These are phyloP conservation scores for Pycnonotus jocosus DNA, from an alignment of 2,113 vertebrate species.

Conservation along the genomic window DNA sequence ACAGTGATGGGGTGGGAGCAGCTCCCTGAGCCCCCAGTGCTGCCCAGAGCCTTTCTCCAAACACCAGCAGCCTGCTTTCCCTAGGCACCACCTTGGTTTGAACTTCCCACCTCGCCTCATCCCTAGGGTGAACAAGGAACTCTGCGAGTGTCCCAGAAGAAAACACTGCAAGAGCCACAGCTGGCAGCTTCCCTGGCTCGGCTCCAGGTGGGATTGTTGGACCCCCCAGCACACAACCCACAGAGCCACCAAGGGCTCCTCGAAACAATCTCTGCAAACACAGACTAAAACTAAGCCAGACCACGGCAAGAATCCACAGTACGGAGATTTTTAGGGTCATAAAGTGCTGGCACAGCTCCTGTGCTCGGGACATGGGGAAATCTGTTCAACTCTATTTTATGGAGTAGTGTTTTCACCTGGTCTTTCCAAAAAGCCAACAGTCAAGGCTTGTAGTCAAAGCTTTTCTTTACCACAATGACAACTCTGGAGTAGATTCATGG, in stretches of 20 bases:
- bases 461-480: background rate
- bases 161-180: background rate
- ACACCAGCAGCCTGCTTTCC: background rate
- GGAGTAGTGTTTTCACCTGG: background rate
- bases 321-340: background rate
- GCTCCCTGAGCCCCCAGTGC: background rate
- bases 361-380: background rate
- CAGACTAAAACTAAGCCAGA: background rate
- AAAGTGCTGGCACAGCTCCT: background rate
- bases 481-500: background rate
- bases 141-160: background rate
- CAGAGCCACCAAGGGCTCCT: background rate
- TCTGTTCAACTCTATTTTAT: background rate
- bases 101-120: background rate
- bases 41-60: background rate
- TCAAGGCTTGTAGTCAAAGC: background rate
- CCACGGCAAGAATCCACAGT: background rate
- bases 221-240: background rate
- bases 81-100: background rate
- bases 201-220: background rate
- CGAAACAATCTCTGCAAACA: background rate
- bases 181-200: background rate
- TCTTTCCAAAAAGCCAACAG: background rate
- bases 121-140: background rate
- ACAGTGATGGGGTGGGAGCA: conserved; percentile 35